Evolutionary conservation across 92 coral and sea anemone species (phyloP), one percentile per base, ranked within the genome.

Genomic region (Pocillopora grandis): DNA sequence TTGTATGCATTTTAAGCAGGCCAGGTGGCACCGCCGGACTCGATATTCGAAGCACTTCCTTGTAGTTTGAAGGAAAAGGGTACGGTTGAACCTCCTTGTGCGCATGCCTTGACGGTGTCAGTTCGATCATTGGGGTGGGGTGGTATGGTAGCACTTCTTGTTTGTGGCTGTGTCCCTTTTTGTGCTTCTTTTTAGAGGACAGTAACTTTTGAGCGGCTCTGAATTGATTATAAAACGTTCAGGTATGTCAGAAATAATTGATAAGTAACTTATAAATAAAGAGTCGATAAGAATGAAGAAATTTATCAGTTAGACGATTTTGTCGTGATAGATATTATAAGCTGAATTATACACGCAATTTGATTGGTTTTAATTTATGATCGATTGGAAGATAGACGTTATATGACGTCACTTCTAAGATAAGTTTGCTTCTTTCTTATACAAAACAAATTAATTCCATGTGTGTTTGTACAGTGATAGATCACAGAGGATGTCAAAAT

Each of bases 131-230:
- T 49, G 88, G 88, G 58, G 95, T 77, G 55, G 89, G 80, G 88
- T 74, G 86, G 74, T 70, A 60, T 48, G 68, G 16, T 23, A 84
- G 74, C 23, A 90, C 20, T 20, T 81, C 93, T 37, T 85, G 87
- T 60, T 79, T 86, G 65, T 85, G 88, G 21, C 85, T 81, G 71
- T 89, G 94, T 17, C 76, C 71, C 80, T 90, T 91, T 88, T 96
- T 96, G 80, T 90, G 86, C 72, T 94, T 96, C 85, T 96, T 96
- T 83, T 94, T 94, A 0, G 98, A 89, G 18, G 98, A 92, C 48
- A 94, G 88, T 15, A 96, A 87, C 76, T 96, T 96, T 77, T 96
- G 96, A 27, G 99, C 99, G 21, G 99, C 99, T 86, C 99, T 95
- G 77, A 55, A 67, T 31, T 17, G 23, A 73, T 18, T 2, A 49